Evolutionary conservation across 1,140 invertebrate species (phyloP).

Genomic region (Manduca sexta): DNA sequence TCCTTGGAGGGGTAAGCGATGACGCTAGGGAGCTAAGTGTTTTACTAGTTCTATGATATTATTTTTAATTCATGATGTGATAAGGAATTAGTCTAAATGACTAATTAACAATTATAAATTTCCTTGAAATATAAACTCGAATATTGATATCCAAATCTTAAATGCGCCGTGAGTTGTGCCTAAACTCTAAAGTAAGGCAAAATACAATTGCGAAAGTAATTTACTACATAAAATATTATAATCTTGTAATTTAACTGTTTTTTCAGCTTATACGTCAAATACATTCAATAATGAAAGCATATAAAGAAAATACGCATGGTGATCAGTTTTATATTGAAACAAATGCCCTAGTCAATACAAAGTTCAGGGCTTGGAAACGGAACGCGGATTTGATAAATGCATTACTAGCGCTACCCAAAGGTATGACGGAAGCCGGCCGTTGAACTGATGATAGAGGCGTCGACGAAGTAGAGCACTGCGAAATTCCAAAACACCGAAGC

Average conservation of each 20-base stretch:
- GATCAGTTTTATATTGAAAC: slow-evolving; percentile 21
- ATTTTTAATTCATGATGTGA: too few relatives aligned
- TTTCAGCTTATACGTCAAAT: slow-evolving; percentile 36
- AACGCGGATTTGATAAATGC: slow-evolving; percentile 85
- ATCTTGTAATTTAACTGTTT: neutral
- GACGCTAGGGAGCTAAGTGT: too few relatives aligned
- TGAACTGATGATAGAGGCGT: slow-evolving; percentile 23
- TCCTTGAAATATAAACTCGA: too few relatives aligned
- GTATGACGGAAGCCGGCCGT: slow-evolving; percentile 81
- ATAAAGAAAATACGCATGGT: slow-evolving; percentile 14
- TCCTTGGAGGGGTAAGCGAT: too few relatives aligned
- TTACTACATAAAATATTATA: neutral
- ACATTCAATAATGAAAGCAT: slow-evolving; percentile 36
- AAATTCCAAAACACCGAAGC: too few relatives aligned
- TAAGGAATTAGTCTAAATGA: too few relatives aligned
- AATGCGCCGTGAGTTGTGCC: too few relatives aligned
- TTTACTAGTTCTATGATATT: too few relatives aligned
- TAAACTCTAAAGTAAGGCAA: too few relatives aligned
- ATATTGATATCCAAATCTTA: too few relatives aligned
- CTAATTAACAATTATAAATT: too few relatives aligned
- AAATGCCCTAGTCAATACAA: slow-evolving; percentile 35
- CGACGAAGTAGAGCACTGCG: neutral
- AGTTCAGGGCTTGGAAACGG: slow-evolving; percentile 71
- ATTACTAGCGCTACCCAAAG: slow-evolving; percentile 79
- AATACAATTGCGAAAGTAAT: neutral